A percentile compares a stretch with the other conserved stretches of the same genome.
Conservation (phyloP, 2,888 invertebrate genomes). For the Anarsia innoxiella region DNA sequence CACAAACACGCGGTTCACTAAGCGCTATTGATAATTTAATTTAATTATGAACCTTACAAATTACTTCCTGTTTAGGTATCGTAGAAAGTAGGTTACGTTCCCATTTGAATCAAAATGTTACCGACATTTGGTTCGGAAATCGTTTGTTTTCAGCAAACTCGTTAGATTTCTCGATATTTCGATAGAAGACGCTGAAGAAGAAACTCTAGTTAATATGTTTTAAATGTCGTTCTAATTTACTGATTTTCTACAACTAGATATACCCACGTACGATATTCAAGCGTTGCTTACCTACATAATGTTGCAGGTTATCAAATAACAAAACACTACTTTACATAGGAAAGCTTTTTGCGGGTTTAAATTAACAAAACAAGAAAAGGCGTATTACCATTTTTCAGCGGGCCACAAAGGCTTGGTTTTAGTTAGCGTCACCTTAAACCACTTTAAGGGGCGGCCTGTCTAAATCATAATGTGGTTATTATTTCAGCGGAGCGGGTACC, state of each 20-base stretch:
- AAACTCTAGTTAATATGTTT: no score
- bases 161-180: no score
- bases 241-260: no score
- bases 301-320: no score
- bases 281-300: no score
- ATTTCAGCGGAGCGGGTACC: constrained; percentile 56
- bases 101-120: no score
- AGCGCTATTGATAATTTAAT: background rate
- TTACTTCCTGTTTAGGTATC: background rate
- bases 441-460: constrained; percentile 58
- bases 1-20: background rate
- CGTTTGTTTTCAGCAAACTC: no score
- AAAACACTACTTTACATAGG: background rate
- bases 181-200: no score
- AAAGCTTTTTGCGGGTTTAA: constrained; percentile 19
- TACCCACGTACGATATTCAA: no score
- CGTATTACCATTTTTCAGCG: constrained; percentile 45
- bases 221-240: no score
- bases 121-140: no score
- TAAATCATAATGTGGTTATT: constrained; percentile 69
- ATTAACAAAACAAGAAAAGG: constrained; percentile 34
- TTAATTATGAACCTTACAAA: background rate
- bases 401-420: constrained; percentile 39
- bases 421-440: constrained; percentile 59
- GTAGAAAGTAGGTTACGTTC: no score